Base-by-base conservation (phyloP, 2,113 vertebrate species). In the Poecile atricapillus region DNA sequence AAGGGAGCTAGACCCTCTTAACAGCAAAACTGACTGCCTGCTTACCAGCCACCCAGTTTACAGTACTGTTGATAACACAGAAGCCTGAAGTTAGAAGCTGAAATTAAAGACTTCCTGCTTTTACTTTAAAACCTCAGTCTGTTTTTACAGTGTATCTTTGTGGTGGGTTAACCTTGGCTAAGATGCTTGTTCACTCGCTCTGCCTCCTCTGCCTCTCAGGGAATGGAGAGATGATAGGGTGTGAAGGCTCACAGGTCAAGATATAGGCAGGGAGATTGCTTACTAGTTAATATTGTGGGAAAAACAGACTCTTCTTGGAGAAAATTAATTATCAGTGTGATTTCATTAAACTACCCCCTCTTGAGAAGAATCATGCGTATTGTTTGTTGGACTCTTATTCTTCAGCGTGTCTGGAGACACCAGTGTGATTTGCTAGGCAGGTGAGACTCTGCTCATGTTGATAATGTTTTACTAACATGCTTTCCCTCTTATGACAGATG, bases 401-500 rank as follows among this genome's bases (percentile, higher is more conserved):
- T 73, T 7, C 31, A 39, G 39, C 11, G 8, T 39, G 5, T 39
- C 39, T 39, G 39, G 11, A 39, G 39, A 39, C 44, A 2, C 19
- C 17, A 31, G 2, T 60, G 23, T 43, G 20, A 75, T 70, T 58
- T 64, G 7, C 28, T 76, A 58, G 3, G 23, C 47, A 71, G 13
- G 5, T 63, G 24, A 44, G 7, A 46, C 6, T 73, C 49, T 65
- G 4, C 43, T 43, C 69, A 30, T 89, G 15, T n/a, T 81, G 21
- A 21, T 56, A n/a, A 8, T 68, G 35, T 81, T 86, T 93, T 68
- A 82, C 41, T 95, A 88, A 89, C 31, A 8, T 70, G 22, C 92
- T 83, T 92, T 80, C 15, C 73, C 23, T 92, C 75, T 89, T 77
- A 27, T 5, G 12, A 75, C 93, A 99, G 98, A 98, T 99, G 83